These are phyloP conservation scores for Drosophila antonietae DNA, from an alignment of 2,888 invertebrate genomes.

Conservation along the genomic window DNA sequence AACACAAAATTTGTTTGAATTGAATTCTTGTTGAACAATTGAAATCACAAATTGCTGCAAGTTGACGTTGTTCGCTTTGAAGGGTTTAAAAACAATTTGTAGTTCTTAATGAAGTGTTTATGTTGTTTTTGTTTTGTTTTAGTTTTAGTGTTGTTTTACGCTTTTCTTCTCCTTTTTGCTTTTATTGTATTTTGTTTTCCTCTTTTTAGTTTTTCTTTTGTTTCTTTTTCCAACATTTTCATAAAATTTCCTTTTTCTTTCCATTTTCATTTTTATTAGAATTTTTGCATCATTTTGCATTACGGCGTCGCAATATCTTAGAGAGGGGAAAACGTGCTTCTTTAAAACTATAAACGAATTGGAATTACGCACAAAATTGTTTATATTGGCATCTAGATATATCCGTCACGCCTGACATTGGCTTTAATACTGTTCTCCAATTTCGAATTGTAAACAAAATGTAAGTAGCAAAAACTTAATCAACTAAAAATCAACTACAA, in stretches of 20 bases:
- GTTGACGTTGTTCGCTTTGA: slow-evolving; percentile 45
- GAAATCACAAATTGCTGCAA: slow-evolving; percentile 32
- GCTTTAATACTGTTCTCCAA: slow-evolving; percentile 78
- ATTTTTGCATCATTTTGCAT: slow-evolving; percentile 24
- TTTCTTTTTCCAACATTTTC: neutral
- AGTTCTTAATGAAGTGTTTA: slow-evolving; percentile 32
- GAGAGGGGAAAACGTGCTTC: slow-evolving; percentile 6
- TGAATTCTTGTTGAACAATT: slow-evolving; percentile 27
- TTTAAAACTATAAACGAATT: slow-evolving; percentile 62
- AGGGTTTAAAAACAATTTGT: slow-evolving; percentile 65
- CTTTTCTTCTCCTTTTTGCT: slow-evolving; percentile 14
- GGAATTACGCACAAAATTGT: slow-evolving; percentile 66
- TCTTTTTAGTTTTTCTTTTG: slow-evolving; percentile 7
- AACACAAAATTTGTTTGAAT: slow-evolving; percentile 21
- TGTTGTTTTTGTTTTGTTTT: slow-evolving; percentile 12
- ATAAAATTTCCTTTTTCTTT: neutral
- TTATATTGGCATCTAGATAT: slow-evolving; percentile 55
- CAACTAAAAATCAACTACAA: slow-evolving; percentile 54
- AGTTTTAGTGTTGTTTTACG: slow-evolving; percentile 31
- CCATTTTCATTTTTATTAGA: slow-evolving; percentile 13
- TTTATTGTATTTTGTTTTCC: slow-evolving; percentile 16
- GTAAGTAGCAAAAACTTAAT: slow-evolving; percentile 66
- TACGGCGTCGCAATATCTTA: neutral
- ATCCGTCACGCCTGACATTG: slow-evolving; percentile 61
- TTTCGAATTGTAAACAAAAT: slow-evolving; percentile 70